Evolutionary conservation across 2,888 invertebrate genomes (phyloP), one percentile per base, ranked within the genome.

Genomic region (Aproaerema taeniolella): DNA sequence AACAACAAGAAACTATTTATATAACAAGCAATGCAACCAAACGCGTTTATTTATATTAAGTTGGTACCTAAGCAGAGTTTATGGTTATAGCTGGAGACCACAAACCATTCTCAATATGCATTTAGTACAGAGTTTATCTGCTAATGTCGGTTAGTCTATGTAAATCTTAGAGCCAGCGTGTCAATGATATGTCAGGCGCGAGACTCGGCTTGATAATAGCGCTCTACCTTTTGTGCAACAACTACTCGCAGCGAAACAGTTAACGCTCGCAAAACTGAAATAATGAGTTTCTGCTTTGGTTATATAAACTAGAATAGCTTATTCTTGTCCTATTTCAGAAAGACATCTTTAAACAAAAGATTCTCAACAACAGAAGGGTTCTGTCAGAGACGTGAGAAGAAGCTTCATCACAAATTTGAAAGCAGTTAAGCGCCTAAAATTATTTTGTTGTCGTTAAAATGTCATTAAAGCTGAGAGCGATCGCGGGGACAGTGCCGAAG

Each of bases 271-370:
- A 58, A 53, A 55, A 46, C 53, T 52, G 50, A 61, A 63, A 68
- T 75, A 69, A 73, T 72, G 61, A 69, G 61, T 58, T 52, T 55
- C 58, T 62, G 58, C 59, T 61, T 63, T 55, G 64, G 58, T 56
- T 61, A 60, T 55, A 56, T 63, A 55, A 58, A 52, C 58, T 64
- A 58, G 53, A 65, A 63, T 68, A 64, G 63, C 56, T 56, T 58
- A 68, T 60, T 60, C 63, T 65, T 62, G 70, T 46, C 49, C 62
- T 42, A 58, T 61, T 61, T 63, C 39, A 39, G 42, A 41, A 41
- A 47, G 47, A 45, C 14, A 16, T 13, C 9, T 12, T 10, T 35
- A 6, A 26, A 11, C 24, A 24, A 13, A 5, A 33, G n/a, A 14
- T 26, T 7, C 17, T 9, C 10, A 53, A 53, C 46, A 52, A 55